Percentiles rank a stretch among this genome's conserved stretches.
Conservation (phyloP, 1,140 invertebrate species). For the Platorchestia sp. region DNA sequence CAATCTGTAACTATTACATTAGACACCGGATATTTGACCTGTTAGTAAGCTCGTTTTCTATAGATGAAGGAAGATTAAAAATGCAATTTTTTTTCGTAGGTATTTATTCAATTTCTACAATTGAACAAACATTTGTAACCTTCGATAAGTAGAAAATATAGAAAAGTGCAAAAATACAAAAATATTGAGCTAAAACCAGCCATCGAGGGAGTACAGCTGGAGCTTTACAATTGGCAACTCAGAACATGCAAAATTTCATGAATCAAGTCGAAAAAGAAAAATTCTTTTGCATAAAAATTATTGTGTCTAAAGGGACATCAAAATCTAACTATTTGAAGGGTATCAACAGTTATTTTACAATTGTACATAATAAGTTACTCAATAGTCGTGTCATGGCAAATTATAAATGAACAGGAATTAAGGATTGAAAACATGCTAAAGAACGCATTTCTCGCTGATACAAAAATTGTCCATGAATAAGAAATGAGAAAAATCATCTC, state of each 20-base stretch:
- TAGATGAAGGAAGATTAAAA: background rate
- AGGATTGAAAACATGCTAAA: background rate
- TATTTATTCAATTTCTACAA: slow-evolving; percentile 7
- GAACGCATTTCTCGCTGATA: background rate
- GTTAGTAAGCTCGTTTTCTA: too few relatives aligned
- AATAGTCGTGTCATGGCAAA: slow-evolving; percentile 4
- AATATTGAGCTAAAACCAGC: slow-evolving; percentile 35
- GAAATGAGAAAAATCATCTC: background rate
- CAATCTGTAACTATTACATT: background rate
- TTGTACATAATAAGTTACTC: slow-evolving; percentile 38
- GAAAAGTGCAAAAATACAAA: slow-evolving; percentile 50
- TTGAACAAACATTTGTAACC: slow-evolving; percentile 38
- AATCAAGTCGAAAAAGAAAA: background rate
- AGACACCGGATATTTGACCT: background rate
- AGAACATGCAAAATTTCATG: background rate
- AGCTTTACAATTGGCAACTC: background rate
- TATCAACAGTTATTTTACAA: slow-evolving; percentile 47
- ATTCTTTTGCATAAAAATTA: background rate
- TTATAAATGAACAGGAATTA: background rate
- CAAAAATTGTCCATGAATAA: background rate
- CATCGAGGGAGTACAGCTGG: background rate
- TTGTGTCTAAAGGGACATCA: background rate
- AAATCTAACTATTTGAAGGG: slow-evolving; percentile 1
- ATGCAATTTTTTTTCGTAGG: background rate
- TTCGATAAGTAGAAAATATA: background rate